Evolutionary conservation across 1,140 invertebrate genomes (phyloP).

Genomic region (Ceratosolen solmsi): DNA sequence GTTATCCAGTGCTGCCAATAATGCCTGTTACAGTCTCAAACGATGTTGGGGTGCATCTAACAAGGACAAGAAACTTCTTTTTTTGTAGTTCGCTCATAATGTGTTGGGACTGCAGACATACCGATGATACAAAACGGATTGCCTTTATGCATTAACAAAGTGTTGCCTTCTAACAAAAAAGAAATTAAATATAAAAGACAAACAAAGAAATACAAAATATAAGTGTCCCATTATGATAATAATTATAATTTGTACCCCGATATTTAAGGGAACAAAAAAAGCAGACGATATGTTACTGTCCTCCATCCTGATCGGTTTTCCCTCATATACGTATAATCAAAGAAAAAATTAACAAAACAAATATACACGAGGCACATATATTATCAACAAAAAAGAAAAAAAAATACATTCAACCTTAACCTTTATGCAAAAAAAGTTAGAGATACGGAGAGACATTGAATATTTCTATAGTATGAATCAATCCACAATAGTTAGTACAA

Average conservation of each 20-base stretch:
- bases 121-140: slow-evolving; percentile 74
- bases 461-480: slow-evolving; percentile 53
- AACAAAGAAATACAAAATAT: slow-evolving; percentile 55
- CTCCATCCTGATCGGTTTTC: slow-evolving; percentile 19
- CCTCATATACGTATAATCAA: not conserved
- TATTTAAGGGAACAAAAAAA: slow-evolving; percentile 64
- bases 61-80: slow-evolving; percentile 44
- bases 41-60: slow-evolving; percentile 35
- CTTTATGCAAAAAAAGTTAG: slow-evolving; percentile 52
- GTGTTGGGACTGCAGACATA: slow-evolving; percentile 67
- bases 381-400: not conserved
- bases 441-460: slow-evolving; percentile 9
- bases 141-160: slow-evolving; percentile 72
- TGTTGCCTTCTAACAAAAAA: slow-evolving; percentile 72
- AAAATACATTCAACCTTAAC: not conserved
- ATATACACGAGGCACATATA: slow-evolving; percentile 10
- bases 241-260: slow-evolving; percentile 63
- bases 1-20: slow-evolving; percentile 72
- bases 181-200: slow-evolving; percentile 56
- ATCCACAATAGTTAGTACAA: slow-evolving; percentile 54
- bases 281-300: slow-evolving; percentile 14
- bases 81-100: slow-evolving; percentile 52
- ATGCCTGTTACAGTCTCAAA: slow-evolving; percentile 69
- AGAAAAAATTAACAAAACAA: not conserved
- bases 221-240: slow-evolving; percentile 58